Conservation (phyloP, 2,797 vertebrate species). For the Mallotus villosus region DNA sequence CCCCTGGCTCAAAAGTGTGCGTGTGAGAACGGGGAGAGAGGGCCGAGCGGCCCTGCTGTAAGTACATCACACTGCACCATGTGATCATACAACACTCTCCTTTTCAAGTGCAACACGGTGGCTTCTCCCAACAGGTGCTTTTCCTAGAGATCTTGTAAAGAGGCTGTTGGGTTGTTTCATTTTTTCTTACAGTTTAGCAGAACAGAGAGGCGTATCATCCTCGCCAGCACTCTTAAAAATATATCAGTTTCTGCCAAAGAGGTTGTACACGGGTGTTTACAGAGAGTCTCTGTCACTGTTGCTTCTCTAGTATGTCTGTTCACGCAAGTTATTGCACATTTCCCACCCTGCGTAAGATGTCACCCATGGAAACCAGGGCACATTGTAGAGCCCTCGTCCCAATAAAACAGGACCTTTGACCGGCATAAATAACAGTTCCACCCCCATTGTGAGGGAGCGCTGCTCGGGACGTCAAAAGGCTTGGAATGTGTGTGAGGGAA, state of each 20-base stretch:
- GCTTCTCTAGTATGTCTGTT: conserved; percentile 10
- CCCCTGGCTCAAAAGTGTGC: conserved; percentile 78
- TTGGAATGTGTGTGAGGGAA: background rate
- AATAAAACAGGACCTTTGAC: conserved; percentile 57
- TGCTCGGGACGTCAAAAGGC: background rate
- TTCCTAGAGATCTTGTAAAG: conserved; percentile 23
- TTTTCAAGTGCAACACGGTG: conserved; percentile 34
- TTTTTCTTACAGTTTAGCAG: conserved; percentile 40
- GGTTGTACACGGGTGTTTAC: background rate
- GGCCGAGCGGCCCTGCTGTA: conserved; percentile 80
- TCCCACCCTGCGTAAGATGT: conserved; percentile 35
- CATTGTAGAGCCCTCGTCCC: conserved; percentile 26
- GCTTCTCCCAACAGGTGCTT: conserved; percentile 20
- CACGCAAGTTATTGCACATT: conserved; percentile 44
- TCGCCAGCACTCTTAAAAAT: conserved; percentile 35
- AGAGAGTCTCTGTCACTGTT: conserved; percentile 40
- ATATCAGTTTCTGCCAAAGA: conserved; percentile 36
- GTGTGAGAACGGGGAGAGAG: conserved; percentile 90
- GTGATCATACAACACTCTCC: conserved; percentile 22
- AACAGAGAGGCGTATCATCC: conserved; percentile 27
- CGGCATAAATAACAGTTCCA: conserved; percentile 45
- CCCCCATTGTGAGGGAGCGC: background rate
- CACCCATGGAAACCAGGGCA: conserved; percentile 53
- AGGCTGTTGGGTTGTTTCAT: conserved; percentile 38
- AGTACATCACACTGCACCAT: conserved; percentile 62